phyloP scores from a whole-genome alignment of 1,140 invertebrate species.

The Atta texana region DNA sequence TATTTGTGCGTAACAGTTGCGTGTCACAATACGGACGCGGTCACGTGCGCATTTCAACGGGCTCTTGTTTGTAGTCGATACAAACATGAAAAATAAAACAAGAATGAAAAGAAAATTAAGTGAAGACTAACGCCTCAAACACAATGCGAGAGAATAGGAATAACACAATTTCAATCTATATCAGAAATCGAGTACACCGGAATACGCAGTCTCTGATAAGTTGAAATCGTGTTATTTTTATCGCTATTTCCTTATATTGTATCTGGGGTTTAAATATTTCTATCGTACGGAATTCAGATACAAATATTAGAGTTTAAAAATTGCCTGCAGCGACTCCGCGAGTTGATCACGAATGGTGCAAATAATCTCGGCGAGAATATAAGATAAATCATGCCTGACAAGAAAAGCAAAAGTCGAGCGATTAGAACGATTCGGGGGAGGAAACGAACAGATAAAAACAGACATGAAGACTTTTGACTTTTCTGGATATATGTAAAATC shows the following conservation, averaged over 20 bases:
- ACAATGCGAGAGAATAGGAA: no score
- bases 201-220: no score
- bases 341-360: background rate
- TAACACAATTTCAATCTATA: no score
- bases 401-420: background rate
- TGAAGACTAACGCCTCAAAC: background rate
- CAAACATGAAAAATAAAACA: background rate
- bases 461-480: no score
- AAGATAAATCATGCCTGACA: slow-evolving; percentile 4
- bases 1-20: slow-evolving; percentile 63
- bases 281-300: background rate
- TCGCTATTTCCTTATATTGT: no score
- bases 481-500: no score
- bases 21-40: slow-evolving; percentile 21
- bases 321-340: background rate
- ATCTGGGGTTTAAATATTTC: background rate
- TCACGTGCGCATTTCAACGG: slow-evolving; percentile 26
- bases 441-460: background rate
- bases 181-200: no score
- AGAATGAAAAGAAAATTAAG: background rate
- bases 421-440: background rate
- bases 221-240: no score
- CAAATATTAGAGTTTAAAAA: slow-evolving; percentile 17
- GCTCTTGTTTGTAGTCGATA: slow-evolving; percentile 16
- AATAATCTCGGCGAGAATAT: background rate